Evolutionary conservation across 1,140 invertebrate species (phyloP), one percentile per base, ranked within the genome.

Genomic region (Leptinotarsa defecta): DNA sequence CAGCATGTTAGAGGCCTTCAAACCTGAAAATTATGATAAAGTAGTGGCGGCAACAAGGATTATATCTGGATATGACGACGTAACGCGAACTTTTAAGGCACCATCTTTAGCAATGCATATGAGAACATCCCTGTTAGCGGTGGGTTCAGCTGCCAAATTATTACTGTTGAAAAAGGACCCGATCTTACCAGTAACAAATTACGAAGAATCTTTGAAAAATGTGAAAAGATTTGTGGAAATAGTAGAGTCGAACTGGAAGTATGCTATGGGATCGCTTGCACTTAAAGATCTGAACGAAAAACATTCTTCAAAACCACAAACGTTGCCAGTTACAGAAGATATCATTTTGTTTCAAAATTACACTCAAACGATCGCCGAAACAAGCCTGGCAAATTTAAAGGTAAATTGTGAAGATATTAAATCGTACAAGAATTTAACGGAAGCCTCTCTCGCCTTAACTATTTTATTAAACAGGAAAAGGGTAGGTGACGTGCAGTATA

Each of bases 391-490:
- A 19, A 68, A 74, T 15, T 71, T 76, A 72, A 34, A 76, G 74
- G 27, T 17, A 71, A 63, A 73, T 72, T 17, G n/a, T 17, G 48
- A 68, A n/a, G 62, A 75, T 61, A 15, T 63, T 6, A 22, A 57
- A 63, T 62, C 76, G 48, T 77, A 75, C 72, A 77, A 77, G 72
- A 75, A 73, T 13, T 48, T 71, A 15, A 70, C 71, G 68, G 75
- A 77, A 71, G 48, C 68, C 8, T 24, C 67, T 20, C 71, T 79
- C 24, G 76, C 72, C 64, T 48, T 79, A 67, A 79, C 78, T 20
- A 77, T 79, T 67, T 64, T 68, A 13, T 71, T 79, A 63, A 79
- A 79, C 61, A 57, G 76, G 64, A 79, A 79, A 76, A 75, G 78
- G 70, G 61, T 79, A 22, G 78, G 76, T 13, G 78, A 77, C 69